Evolutionary conservation across 92 coral and sea anemone genomes (phyloP).

Genomic region (Paramuricea clavata): DNA sequence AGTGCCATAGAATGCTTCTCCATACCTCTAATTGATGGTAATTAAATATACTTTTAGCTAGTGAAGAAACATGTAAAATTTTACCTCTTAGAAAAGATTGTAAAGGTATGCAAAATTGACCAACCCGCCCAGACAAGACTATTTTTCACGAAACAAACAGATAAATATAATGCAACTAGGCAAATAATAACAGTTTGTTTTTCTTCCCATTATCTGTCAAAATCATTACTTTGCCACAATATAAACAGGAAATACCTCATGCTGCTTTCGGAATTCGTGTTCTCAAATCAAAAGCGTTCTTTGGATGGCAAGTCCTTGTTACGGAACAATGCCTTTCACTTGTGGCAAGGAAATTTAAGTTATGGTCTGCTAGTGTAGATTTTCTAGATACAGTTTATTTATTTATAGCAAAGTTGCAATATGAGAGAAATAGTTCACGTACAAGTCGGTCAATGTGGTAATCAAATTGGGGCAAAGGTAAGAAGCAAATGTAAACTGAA

Average conservation of each 20-base stretch:
- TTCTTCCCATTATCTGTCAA: background rate
- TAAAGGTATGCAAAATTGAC: background rate
- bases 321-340: background rate
- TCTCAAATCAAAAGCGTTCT: background rate
- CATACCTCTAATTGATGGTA: background rate
- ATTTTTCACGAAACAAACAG: background rate
- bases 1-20: background rate
- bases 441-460: slow-evolving; percentile 3
- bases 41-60: background rate
- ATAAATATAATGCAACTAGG: background rate
- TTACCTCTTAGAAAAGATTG: background rate
- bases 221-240: background rate
- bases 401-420: no score
- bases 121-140: background rate
- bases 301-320: background rate
- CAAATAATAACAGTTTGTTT: no score
- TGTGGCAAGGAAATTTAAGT: no score
- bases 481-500: background rate
- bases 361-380: background rate
- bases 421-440: slow-evolving; percentile 10
- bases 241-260: slow-evolving; percentile 4
- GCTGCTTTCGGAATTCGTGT: background rate
- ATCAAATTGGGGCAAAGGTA: slow-evolving; percentile 15
- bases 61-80: background rate
- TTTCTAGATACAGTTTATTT: background rate